Percentiles rank a stretch among this genome's conserved stretches.
Conservation (phyloP, 1,140 invertebrate genomes). For the silkworm (Bombyx mori) region ASM3026992v2 NC_085119.1:10543501-10544000, state of each 20-base stretch:
- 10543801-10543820: constrained; percentile 1
- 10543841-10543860: constrained; percentile 5
- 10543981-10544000: no score
- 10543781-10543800: background rate
- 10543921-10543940: background rate
- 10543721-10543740: constrained; percentile 3
- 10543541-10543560: no score
- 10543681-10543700: background rate
- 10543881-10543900: background rate
- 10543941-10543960: no score
- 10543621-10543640: no score
- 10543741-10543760: constrained; percentile 4
- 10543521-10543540: no score
- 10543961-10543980: no score
- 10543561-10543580: no score
- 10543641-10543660: background rate
- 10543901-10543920: background rate
- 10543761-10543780: background rate
- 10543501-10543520: no score
- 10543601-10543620: no score
- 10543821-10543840: constrained; percentile 1
- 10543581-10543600: no score
- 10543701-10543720: constrained; percentile 2
- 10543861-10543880: background rate
- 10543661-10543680: background rate